phyloP scores from a whole-genome alignment of 2,113 vertebrate genomes.

The Chaetodon trifascialis region DNA sequence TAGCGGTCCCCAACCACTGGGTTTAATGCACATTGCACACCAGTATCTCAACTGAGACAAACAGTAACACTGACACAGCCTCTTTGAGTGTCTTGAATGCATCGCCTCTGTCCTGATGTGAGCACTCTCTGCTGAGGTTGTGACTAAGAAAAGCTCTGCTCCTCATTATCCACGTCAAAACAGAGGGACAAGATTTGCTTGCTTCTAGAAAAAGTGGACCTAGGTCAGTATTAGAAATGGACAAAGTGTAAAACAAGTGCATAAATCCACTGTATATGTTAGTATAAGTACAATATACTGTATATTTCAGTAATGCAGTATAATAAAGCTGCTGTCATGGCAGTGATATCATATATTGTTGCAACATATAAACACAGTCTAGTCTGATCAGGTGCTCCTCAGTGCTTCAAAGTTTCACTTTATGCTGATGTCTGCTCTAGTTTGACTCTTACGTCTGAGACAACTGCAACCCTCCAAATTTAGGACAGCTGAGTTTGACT shows the following conservation, averaged over 20 bases:
- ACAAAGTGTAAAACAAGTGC: not conserved
- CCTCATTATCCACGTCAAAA: not conserved
- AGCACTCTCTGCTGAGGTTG: slow-evolving; percentile 10
- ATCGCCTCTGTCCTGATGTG: slow-evolving; percentile 40
- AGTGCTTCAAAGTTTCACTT: not conserved
- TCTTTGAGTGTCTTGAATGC: slow-evolving; percentile 5
- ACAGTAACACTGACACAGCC: slow-evolving; percentile 14
- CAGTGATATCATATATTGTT: not conserved
- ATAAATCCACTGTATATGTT: not conserved
- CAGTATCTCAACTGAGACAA: slow-evolving; percentile 2
- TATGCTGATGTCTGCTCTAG: not conserved
- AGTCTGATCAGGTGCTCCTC: not conserved
- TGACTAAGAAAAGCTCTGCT: slow-evolving; percentile 4
- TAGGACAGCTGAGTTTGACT: not conserved
- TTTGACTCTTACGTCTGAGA: slow-evolving; percentile 3
- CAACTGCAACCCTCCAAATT: not conserved
- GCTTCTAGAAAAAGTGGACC: not conserved
- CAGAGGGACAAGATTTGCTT: not conserved
- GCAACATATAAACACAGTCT: not conserved
- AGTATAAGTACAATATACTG: not conserved
- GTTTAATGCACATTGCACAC: slow-evolving; percentile 6
- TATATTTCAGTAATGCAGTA: not conserved
- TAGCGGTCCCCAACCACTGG: no score
- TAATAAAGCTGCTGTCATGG: not conserved
- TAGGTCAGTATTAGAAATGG: not conserved